Evolutionary conservation across 2,797 vertebrate genomes (phyloP).

Genomic region (Crypturellus tataupa): DNA sequence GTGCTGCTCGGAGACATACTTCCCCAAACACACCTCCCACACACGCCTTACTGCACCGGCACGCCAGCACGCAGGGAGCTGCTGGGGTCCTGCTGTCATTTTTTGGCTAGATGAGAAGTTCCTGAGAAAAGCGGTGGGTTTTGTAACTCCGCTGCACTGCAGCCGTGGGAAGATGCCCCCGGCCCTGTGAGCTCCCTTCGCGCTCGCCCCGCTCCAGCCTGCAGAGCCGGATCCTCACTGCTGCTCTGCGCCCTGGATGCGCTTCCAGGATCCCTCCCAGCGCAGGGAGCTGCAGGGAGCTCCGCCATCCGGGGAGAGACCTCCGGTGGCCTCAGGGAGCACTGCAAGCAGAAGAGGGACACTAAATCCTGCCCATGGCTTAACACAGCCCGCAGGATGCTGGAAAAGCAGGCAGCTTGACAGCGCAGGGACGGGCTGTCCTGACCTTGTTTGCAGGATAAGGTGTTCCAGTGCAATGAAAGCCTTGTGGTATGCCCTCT

Average conservation of each 20-base stretch:
- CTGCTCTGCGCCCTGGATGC: too few relatives aligned
- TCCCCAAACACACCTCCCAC: fast-evolving
- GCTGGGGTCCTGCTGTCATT: not conserved
- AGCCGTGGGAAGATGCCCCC: fast-evolving
- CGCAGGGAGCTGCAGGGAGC: not conserved
- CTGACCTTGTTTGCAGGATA: fast-evolving
- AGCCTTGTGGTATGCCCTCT: not conserved
- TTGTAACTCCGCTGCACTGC: fast-evolving
- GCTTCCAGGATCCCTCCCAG: too few relatives aligned
- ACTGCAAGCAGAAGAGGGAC: not conserved
- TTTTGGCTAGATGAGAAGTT: not conserved
- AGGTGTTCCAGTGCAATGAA: not conserved
- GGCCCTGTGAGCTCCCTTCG: not conserved
- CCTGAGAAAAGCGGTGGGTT: not conserved
- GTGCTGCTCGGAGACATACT: not conserved
- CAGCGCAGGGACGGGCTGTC: not conserved
- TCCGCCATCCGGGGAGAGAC: not conserved
- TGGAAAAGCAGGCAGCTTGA: not conserved
- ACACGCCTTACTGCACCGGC: fast-evolving
- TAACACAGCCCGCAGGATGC: not conserved
- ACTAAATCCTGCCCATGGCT: fast-evolving
- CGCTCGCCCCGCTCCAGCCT: not conserved
- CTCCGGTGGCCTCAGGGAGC: not conserved
- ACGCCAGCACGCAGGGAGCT: not conserved
- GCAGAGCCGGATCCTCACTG: not conserved